phyloP scores from a whole-genome alignment of 2,113 vertebrate genomes.

The Pomatostomus ruficeps region DNA sequence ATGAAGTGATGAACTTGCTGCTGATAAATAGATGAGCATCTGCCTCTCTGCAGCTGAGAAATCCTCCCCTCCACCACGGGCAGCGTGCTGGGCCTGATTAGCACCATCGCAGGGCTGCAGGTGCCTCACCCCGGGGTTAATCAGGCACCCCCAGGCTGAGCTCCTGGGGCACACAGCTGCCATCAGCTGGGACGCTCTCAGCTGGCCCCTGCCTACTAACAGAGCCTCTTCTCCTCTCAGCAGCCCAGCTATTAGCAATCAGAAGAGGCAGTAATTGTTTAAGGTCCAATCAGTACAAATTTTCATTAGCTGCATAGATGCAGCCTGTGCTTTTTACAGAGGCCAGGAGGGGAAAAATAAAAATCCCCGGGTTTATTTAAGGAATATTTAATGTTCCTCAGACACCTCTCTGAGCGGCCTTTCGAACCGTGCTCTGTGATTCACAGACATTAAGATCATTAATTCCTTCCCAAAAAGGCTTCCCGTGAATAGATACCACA shows the following conservation, averaged over 20 bases:
- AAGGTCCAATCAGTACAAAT: background rate
- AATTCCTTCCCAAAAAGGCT: background rate
- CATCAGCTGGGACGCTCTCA: background rate
- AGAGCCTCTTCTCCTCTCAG: background rate
- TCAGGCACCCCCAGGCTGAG: background rate
- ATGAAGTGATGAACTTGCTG: background rate
- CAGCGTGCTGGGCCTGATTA: background rate
- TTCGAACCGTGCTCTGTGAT: background rate
- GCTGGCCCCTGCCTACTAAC: background rate
- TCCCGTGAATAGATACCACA: background rate
- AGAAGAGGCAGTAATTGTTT: background rate
- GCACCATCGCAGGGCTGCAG: background rate
- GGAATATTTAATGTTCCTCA: background rate
- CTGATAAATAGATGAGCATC: background rate
- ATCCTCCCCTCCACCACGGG: background rate
- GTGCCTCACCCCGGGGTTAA: background rate
- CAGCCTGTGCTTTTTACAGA: background rate
- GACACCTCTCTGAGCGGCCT: background rate
- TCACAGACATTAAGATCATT: background rate
- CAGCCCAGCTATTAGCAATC: background rate
- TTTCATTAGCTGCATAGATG: background rate
- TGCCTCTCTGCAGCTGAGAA: background rate
- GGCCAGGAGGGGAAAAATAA: background rate
- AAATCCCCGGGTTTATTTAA: background rate
- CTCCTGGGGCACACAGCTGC: background rate